Evolutionary conservation across 2,797 vertebrate species (phyloP), one percentile per base, ranked within the genome.

Genomic region (Tangara arthus): DNA sequence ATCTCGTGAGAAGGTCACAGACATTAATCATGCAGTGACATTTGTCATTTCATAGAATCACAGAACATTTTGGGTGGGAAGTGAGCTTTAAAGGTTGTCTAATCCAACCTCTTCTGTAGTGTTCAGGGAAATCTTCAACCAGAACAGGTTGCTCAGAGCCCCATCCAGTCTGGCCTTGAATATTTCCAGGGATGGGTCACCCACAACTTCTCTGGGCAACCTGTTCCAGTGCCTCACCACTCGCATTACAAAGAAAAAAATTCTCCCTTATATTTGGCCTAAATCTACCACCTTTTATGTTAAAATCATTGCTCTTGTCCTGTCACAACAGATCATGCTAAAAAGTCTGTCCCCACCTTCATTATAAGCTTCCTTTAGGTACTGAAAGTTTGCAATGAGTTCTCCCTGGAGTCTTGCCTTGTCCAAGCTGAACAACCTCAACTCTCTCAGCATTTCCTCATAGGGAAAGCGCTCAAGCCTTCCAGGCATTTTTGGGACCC

Each of bases 321-420:
- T 63, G 2, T 57, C 30, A 56, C n/a, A 70, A 44, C 8, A 64
- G n/a, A 2, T 6, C 56, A 42, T 39, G n/a, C 28, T 64, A 46
- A 39, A 39, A 77, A 20, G 14, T 16, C 30, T 55, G 17, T 30
- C 11, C 4, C 8, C 6, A 32, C 30, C 24, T 55, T 76, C 42
- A 27, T 30, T n/a, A 6, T 4, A 50, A 37, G 5, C 16, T 20
- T 34, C 2, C 19, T 50, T n/a, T 20, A 68, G 7, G 17, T 37
- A n/a, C 3, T 56, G 44, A 30, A 34, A 73, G 11, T 2, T 9
- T 2, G 0, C 28, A 28, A 10, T 24, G 18, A 18, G 13, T 7
- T 34, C 9, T 78, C 18, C 8, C 27, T 3, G 1, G 21, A 47
- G 17, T 19, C 47, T 30, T 61, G 30, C 30, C 42, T 82, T 77